Evolutionary conservation across 2,888 invertebrate species (phyloP).

Genomic region (Rhodophaea formosa): DNA sequence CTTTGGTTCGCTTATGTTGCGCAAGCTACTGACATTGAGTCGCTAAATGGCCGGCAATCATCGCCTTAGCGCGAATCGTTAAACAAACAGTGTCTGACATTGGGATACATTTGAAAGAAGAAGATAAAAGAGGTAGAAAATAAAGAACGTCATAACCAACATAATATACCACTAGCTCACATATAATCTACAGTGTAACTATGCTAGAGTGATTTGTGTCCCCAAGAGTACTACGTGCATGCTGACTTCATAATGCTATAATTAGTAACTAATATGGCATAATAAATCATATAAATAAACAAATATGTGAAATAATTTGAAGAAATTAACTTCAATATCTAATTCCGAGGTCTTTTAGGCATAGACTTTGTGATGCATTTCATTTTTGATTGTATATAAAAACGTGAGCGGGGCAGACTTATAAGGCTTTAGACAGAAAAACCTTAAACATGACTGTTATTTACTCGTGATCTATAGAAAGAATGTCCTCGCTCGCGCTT

Average conservation of each 20-base stretch:
- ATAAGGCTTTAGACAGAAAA: too few species aligned
- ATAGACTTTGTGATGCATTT: background rate
- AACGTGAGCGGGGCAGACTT: background rate
- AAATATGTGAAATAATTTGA: constrained; percentile 48
- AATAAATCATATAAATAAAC: constrained; percentile 55
- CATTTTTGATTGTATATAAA: background rate
- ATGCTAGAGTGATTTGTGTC: constrained; percentile 58
- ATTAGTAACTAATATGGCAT: constrained; percentile 61
- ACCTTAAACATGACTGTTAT: too few species aligned
- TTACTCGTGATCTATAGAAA: too few species aligned
- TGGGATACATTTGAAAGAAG: constrained; percentile 45
- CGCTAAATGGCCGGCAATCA: constrained; percentile 38
- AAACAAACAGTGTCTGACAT: constrained; percentile 53
- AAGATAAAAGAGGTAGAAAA: constrained; percentile 36
- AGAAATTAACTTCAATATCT: constrained; percentile 24
- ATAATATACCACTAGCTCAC: constrained; percentile 47
- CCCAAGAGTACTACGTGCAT: constrained; percentile 65
- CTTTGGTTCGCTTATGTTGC: constrained; percentile 37
- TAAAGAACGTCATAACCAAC: constrained; percentile 36
- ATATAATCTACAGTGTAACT: constrained; percentile 54
- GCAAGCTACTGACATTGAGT: constrained; percentile 45
- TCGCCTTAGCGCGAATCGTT: constrained; percentile 48
- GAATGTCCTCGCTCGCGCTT: too few species aligned
- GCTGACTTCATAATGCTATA: constrained; percentile 66
- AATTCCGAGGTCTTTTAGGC: background rate